A percentile compares a stretch with the other conserved stretches of the same genome.
These are phyloP conservation scores for Athene cunicularia DNA, from an alignment of 2,113 vertebrate species.

Conservation along the genomic window DNA sequence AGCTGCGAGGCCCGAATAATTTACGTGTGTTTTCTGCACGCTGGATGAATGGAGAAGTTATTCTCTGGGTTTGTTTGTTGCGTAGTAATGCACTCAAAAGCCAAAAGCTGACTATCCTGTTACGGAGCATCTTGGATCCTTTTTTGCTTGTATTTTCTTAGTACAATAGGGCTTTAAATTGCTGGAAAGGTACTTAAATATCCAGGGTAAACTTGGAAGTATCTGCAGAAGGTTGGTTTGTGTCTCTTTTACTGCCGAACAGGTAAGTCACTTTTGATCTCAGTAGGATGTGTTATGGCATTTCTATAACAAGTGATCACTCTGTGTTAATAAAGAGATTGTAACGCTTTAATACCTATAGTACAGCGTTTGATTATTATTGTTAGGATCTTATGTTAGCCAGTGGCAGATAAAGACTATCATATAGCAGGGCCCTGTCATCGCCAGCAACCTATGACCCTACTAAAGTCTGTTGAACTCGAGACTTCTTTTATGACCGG, in stretches of 20 bases:
- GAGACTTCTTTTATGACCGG: not conserved
- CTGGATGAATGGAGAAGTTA: not conserved
- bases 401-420: not conserved
- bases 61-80: not conserved
- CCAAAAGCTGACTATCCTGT: not conserved
- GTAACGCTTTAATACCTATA: fast-evolving
- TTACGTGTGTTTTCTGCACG: fast-evolving
- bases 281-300: fast-evolving
- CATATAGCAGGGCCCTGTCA: fast-evolving
- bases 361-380: fast-evolving
- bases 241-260: not conserved
- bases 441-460: fast-evolving
- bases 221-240: not conserved
- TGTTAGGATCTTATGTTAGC: not conserved
- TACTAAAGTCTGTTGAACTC: too few species aligned
- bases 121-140: fast-evolving
- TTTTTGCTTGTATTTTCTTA: not conserved
- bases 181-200: not conserved
- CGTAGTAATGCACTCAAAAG: fast-evolving
- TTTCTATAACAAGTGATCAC: fast-evolving
- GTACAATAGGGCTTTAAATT: not conserved
- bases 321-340: not conserved
- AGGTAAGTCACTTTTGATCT: not conserved
- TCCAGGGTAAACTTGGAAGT: not conserved
- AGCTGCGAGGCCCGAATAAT: not conserved